Evolutionary conservation across 2,888 invertebrate genomes (phyloP).

Genomic region (Tachina grossa): DNA sequence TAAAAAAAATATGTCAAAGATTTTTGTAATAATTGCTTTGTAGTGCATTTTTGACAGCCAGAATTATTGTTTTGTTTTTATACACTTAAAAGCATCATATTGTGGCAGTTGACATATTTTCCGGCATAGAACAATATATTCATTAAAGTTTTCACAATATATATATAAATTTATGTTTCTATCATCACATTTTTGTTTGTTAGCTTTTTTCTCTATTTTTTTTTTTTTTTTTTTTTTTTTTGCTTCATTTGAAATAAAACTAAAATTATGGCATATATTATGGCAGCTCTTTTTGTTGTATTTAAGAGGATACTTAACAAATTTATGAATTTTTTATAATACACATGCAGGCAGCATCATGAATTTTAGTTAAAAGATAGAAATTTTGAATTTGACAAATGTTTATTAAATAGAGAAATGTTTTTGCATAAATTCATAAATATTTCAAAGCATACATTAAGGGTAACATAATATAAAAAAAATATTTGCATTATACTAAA

Average conservation of each 20-base stretch:
- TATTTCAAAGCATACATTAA: slow-evolving; percentile 57
- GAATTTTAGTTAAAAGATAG: neutral
- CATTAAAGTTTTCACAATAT: slow-evolving; percentile 4
- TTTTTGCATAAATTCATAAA: slow-evolving; percentile 48
- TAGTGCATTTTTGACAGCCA: slow-evolving; percentile 1
- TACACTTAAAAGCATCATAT: neutral
- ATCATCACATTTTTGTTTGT: slow-evolving; percentile 15
- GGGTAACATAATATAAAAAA: neutral
- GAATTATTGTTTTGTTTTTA: neutral
- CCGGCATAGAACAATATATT: neutral
- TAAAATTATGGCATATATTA: slow-evolving; percentile 35
- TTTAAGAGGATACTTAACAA: slow-evolving; percentile 19
- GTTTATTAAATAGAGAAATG: slow-evolving; percentile 14
- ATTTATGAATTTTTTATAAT: slow-evolving; percentile 43
- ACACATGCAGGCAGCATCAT: slow-evolving; percentile 1
- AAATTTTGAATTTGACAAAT: slow-evolving; percentile 7
- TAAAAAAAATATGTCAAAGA: neutral
- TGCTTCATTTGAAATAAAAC: neutral
- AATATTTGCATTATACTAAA: neutral
- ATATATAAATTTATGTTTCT: slow-evolving; percentile 23
- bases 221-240: neutral
- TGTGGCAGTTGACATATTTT: neutral
- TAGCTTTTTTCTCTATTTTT: slow-evolving; percentile 4
- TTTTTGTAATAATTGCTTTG: neutral
- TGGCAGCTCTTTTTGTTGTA: neutral